phyloP scores from a whole-genome alignment of 2,888 invertebrate species.

The Melieria picta region DNA sequence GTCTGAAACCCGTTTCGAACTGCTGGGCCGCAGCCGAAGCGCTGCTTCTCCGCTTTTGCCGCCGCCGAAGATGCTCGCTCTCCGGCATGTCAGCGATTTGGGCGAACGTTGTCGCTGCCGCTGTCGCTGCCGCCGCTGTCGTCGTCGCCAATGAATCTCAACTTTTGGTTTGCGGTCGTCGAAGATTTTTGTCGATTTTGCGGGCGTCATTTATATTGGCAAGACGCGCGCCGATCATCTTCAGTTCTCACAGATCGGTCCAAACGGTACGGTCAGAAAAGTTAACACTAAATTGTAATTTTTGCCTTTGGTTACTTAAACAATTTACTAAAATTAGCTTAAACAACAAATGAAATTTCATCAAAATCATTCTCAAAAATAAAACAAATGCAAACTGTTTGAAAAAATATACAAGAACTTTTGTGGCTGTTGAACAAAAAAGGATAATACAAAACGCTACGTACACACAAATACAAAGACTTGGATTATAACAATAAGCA shows the following conservation, averaged over 20 bases:
- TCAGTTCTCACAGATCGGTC: slow-evolving; percentile 67
- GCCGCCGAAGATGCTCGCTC: too few relatives aligned
- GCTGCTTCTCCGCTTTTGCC: too few relatives aligned
- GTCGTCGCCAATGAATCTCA: too few relatives aligned
- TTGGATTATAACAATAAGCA: slow-evolving; percentile 13
- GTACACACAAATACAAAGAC: background rate
- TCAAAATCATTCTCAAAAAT: background rate
- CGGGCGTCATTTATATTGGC: slow-evolving; percentile 64
- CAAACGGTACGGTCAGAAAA: slow-evolving; percentile 63
- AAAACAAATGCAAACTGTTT: slow-evolving; percentile 18
- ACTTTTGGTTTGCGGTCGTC: slow-evolving; percentile 26
- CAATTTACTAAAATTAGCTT: slow-evolving; percentile 28
- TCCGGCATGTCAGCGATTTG: too few relatives aligned
- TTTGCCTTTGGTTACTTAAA: slow-evolving; percentile 13
- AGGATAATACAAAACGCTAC: slow-evolving; percentile 7
- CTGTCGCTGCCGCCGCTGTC: too few relatives aligned
- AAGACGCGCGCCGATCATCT: slow-evolving; percentile 64
- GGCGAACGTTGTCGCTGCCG: too few relatives aligned
- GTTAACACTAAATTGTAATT: slow-evolving; percentile 41
- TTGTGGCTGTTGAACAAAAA: background rate
- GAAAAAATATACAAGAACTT: background rate
- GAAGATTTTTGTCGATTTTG: slow-evolving; percentile 39
- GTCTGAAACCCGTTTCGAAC: too few relatives aligned
- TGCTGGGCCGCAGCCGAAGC: too few relatives aligned
- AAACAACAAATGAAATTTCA: slow-evolving; percentile 21